Evolutionary conservation across 2,888 invertebrate genomes (phyloP).

Genomic region (Acanthosepion pharaonis): DNA sequence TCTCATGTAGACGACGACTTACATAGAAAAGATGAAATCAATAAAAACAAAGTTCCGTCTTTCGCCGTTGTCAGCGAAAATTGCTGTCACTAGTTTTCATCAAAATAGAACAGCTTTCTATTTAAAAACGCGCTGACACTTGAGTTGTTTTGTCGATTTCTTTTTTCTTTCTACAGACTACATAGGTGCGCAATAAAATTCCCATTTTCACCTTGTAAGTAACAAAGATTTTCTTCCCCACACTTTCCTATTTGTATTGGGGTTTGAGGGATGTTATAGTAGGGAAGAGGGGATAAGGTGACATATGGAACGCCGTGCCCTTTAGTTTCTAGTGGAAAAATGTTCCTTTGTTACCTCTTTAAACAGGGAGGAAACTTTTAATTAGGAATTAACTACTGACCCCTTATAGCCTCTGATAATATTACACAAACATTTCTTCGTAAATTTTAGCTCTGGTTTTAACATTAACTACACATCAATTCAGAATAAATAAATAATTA

Average conservation of each 20-base stretch:
- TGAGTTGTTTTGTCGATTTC: neutral
- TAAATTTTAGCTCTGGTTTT: too few relatives aligned
- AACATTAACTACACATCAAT: too few relatives aligned
- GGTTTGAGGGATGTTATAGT: neutral
- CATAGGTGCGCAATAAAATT: neutral
- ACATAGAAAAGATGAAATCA: neutral
- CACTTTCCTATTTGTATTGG: neutral
- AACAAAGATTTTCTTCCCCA: neutral
- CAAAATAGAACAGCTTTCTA: neutral
- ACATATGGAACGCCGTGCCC: neutral
- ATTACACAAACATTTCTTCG: neutral
- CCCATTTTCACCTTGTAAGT: slow-evolving; percentile 20
- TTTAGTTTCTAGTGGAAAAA: neutral
- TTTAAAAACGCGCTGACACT: slow-evolving; percentile 6
- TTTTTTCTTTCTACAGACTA: neutral
- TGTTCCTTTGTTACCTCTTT: neutral
- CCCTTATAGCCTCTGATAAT: neutral
- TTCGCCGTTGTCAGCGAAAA: neutral
- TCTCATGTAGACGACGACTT: neutral
- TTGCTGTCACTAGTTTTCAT: neutral
- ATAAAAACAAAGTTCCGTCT: neutral
- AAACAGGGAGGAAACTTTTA: neutral
- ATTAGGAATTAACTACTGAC: neutral
- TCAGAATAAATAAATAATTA: too few relatives aligned
- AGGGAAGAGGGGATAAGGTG: neutral